Evolutionary conservation across 2,113 vertebrate species (phyloP), one percentile per base, ranked within the genome.

Genomic region (Macrotis lagotis): DNA sequence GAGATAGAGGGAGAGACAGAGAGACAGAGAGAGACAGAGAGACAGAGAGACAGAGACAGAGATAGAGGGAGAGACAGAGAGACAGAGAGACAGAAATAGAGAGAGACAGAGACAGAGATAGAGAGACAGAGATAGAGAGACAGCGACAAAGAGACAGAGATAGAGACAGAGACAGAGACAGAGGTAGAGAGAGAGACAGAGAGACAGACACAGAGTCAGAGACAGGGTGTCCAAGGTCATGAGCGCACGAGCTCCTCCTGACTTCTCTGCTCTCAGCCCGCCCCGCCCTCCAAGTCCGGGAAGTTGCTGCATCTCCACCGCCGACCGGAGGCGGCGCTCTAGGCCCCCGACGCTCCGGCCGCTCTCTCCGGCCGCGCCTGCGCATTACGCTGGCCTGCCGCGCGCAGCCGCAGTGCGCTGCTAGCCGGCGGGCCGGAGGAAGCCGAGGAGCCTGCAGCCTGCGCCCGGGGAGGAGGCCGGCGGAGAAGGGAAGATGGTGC

Each of bases 401-500:
- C 26, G 90, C 94, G 95, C 97, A 44, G 83, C 96, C 96, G 96
- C 96, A 97, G 94, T 93, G 95, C 74, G 52, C 53, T 28, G 2
- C 51, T 53, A 51, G 0, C 28, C 0, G 90, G 48, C 50, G 5
- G 48, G 16, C 53, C 28, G 11, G 50, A 0, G 90, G 50, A 51
- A 90, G 28, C 28, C 9, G 3, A 22, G 28, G 8, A 19, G 44
- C 16, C 37, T 83, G 37, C 44, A 19, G 44, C 9, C n/a, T 44
- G 24, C 44, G 91, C 9, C 8, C 8, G 88, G 25, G 51, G 94
- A 2, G 89, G 31, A 50, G 11, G 49, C 47, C 0, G 9, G 37
- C 9, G 2, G 88, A 47, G 52, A 1, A 88, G 95, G 91, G 94
- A 97, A 95, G 47, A 99, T 99, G 99, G 99, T 99, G 98, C 98